Evolutionary conservation across 2,888 invertebrate genomes (phyloP), one percentile per base, ranked within the genome.

Genomic region (Tineola bisselliella): DNA sequence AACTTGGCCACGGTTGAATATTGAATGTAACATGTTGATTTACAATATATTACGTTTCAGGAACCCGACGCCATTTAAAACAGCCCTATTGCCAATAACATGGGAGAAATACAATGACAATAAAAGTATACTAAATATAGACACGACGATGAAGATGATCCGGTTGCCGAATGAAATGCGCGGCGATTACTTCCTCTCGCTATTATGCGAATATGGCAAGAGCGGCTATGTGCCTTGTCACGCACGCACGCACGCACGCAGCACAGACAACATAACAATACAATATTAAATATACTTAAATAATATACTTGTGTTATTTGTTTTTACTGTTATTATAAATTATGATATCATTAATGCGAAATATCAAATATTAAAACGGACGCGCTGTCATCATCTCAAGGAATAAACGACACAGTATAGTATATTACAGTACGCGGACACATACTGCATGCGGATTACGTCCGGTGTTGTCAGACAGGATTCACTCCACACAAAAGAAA

Each of bases 281-380:
- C n/a, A n/a, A n/a, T n/a, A n/a, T n/a, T n/a, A n/a, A n/a, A n/a
- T n/a, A n/a, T n/a, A n/a, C n/a, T 25, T 25, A 6, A 4, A 25
- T 25, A 25, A 25, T 25, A 25, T 25, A 25, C 6, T 6, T 4
- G 6, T 25, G 25, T 25, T 25, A 25, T 25, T 25, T 25, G n/a
- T n/a, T n/a, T n/a, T n/a, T n/a, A n/a, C n/a, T n/a, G n/a, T n/a
- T n/a, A n/a, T n/a, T n/a, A n/a, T n/a, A n/a, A n/a, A n/a, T n/a
- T n/a, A n/a, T n/a, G n/a, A n/a, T n/a, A n/a, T n/a, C n/a, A n/a
- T n/a, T n/a, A n/a, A n/a, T n/a, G n/a, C n/a, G n/a, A n/a, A n/a
- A 79, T 75, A 80, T 79, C 80, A 79, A 79, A 80, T 79, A 80
- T 79, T 80, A 79, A 79, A 80, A 77, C 59, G 74, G 74, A 75